Conservation (phyloP, 2,888 invertebrate species). For the Acrobeloides nanus region DNA sequence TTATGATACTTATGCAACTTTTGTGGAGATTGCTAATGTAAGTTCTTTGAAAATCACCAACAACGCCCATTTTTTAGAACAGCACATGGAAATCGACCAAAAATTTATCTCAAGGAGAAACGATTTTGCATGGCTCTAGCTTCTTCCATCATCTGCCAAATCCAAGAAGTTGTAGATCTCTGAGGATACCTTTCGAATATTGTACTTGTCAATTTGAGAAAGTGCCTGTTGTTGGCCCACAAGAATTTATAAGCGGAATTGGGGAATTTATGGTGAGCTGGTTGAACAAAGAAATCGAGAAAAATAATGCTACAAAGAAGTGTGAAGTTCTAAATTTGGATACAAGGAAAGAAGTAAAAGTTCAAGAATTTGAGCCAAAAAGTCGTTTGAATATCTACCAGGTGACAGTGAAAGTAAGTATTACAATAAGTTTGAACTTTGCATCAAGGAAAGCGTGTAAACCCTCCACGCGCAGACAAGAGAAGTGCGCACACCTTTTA, state of each 20-base stretch:
- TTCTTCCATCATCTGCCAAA: constrained; percentile 3
- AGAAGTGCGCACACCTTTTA: too few species aligned
- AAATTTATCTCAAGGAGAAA: too few species aligned
- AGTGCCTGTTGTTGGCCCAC: background rate
- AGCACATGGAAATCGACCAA: too few species aligned
- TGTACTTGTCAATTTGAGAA: constrained; percentile 1
- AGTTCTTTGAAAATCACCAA: background rate
- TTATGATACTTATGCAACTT: constrained; percentile 16
- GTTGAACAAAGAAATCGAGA: background rate
- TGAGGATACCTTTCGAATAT: background rate
- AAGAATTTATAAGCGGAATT: background rate
- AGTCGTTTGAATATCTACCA: background rate
- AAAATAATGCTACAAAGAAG: background rate
- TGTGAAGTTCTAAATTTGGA: background rate
- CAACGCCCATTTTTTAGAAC: too few species aligned
- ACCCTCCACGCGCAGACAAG: too few species aligned
- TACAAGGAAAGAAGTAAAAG: background rate
- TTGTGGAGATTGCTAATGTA: constrained; percentile 13
- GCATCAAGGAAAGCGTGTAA: too few species aligned
- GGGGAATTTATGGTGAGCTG: background rate
- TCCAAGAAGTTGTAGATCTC: background rate
- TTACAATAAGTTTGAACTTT: too few species aligned
- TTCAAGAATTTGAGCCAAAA: background rate
- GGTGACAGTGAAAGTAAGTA: background rate
- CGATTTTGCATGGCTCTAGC: background rate